Evolutionary conservation across 2,113 vertebrate genomes (phyloP), one percentile per base, ranked within the genome.

Genomic region (Pan paniscus): DNA sequence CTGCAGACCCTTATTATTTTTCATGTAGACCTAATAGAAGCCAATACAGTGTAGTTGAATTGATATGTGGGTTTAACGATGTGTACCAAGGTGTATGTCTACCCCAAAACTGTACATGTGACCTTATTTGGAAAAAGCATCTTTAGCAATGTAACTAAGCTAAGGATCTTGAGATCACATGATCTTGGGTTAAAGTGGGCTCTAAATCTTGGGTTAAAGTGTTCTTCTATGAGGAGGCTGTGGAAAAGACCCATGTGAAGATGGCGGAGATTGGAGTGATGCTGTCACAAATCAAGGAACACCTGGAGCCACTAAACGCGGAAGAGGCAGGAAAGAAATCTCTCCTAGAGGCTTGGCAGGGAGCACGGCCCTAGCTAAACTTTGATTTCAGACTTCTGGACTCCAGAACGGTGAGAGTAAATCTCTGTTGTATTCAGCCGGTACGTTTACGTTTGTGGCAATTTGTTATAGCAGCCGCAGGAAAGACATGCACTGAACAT

Each of bases 331-430:
- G 61, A 80, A 43, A 23, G 9, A 27, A 78, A 35, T 17, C 20
- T 68, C 5, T 2, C 14, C 14, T 35, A 35, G 40, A n/a, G n/a
- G 55, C 8, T 17, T 83, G 8, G 52, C n/a, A 83, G 23, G 92
- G n/a, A 73, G 43, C 12, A 43, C 3, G 48, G 30, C 16, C 12
- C 5, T 11, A 6, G 0, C 1, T 4, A 32, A 27, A 25, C 7
- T 13, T 46, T 73, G n/a, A 25, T 46, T 73, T 72, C 55, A 80
- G 30, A 80, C 87, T 55, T 73, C n/a, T 20, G 64, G 64, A 10
- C n/a, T 80, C 73, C 20, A 16, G 50, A 90, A 72, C 12, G 38
- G 80, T 55, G 46, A n/a, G 18, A 88, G 82, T 46, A 75, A 11
- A 12, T 82, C 46, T 83, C 35, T 50, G 6, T 30, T 32, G 40